Conservation (phyloP, 2,888 invertebrate species). For the Kuschelorhynchus macadamiae region DNA sequence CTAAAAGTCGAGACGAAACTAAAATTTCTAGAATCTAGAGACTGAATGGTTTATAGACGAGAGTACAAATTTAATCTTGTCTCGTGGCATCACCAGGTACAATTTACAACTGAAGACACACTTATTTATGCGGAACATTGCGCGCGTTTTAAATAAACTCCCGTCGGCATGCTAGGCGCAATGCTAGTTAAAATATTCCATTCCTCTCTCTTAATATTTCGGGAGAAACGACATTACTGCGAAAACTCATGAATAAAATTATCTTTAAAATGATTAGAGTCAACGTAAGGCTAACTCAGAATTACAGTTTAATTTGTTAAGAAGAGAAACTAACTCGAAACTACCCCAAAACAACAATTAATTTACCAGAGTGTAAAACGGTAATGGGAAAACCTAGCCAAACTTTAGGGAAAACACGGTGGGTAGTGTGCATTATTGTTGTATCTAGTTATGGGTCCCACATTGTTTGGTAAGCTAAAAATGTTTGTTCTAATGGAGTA, state of each 20-base stretch:
- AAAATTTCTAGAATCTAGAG: too few species aligned
- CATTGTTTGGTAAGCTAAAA: too few species aligned
- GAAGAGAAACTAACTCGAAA: conserved; percentile 40
- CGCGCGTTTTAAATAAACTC: conserved; percentile 17
- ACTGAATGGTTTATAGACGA: too few species aligned
- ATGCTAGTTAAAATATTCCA: conserved; percentile 13
- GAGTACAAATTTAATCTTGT: too few species aligned
- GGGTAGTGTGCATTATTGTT: conserved; percentile 3
- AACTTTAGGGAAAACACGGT: conserved; percentile 27
- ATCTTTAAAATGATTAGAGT: conserved; percentile 46
- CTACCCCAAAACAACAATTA: conserved; percentile 43
- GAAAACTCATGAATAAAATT: conserved; percentile 47
- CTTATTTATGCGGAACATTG: conserved; percentile 2
- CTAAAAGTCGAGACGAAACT: too few species aligned
- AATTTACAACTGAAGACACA: too few species aligned
- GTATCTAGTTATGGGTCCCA: background rate
- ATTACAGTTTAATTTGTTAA: conserved; percentile 46
- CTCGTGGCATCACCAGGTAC: too few species aligned
- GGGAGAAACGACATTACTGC: conserved; percentile 16
- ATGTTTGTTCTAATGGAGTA: too few species aligned
- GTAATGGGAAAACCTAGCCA: conserved; percentile 32
- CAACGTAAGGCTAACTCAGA: conserved; percentile 38
- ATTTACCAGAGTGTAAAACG: conserved; percentile 33
- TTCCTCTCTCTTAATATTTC: conserved; percentile 19
- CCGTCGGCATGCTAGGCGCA: background rate